Percentiles rank a stretch among this genome's conserved stretches.
Evolutionary conservation across 64 coral and sea anemone genomes (phyloP).

Genomic region (Porites australiensis): DNA sequence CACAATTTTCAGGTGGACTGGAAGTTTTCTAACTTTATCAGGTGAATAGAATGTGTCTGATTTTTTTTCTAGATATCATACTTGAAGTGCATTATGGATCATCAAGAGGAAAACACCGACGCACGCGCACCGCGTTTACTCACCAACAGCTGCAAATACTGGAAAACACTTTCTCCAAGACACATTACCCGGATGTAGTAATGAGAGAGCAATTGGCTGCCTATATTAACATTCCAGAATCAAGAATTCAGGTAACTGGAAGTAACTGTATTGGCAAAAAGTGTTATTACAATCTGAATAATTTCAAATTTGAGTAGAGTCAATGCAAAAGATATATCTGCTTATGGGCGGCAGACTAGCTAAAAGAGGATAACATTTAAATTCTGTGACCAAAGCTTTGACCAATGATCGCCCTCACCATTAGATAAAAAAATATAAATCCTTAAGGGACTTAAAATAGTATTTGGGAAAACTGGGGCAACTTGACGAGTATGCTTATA

Average conservation of each 20-base stretch:
- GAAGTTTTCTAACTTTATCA: background rate
- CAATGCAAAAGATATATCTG: background rate
- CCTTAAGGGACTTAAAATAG: too few species aligned
- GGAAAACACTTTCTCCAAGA: slow-evolving; percentile 85
- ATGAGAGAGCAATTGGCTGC: slow-evolving; percentile 89
- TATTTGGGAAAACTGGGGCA: too few species aligned
- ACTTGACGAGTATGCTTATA: too few species aligned
- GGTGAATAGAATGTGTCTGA: background rate
- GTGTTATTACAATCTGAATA: too few species aligned
- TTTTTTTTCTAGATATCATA: slow-evolving; percentile 83
- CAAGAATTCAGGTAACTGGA: slow-evolving; percentile 79
- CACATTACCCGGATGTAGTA: slow-evolving; percentile 91
- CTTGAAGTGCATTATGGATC: slow-evolving; percentile 87
- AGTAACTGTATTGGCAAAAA: background rate
- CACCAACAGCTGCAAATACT: slow-evolving; percentile 89
- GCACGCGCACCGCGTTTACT: slow-evolving; percentile 89
- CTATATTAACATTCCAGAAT: slow-evolving; percentile 84
- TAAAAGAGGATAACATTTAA: too few species aligned
- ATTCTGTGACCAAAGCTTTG: too few species aligned
- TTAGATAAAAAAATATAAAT: too few species aligned
- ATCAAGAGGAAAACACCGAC: slow-evolving; percentile 83
- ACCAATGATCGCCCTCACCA: too few species aligned
- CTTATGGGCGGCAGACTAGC: background rate
- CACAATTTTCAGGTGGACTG: background rate
- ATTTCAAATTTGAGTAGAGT: too few species aligned